These are phyloP conservation scores for Ornithoptera alexandrae DNA, from an alignment of 2,888 invertebrate species.

Conservation along the genomic window DNA sequence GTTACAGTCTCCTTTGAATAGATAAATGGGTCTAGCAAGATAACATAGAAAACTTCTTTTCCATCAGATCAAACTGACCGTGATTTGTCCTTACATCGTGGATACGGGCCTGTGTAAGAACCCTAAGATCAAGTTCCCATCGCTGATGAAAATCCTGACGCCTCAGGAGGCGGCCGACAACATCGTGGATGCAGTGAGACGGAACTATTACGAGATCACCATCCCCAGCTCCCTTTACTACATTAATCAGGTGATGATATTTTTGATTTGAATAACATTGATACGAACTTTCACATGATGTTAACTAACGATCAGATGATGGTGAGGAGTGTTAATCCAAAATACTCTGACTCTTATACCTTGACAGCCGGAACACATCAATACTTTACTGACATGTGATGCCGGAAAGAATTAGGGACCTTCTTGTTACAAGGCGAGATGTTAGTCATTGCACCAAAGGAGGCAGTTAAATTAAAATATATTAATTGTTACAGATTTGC, in stretches of 20 bases:
- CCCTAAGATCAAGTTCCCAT: conserved; percentile 85
- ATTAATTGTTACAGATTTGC: conserved; percentile 58
- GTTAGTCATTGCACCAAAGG: neutral
- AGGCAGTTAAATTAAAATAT: neutral
- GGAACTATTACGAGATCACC: conserved; percentile 80
- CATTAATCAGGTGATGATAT: conserved; percentile 73
- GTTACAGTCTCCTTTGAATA: neutral
- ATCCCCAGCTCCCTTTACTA: conserved; percentile 82
- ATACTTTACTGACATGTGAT: too few relatives aligned
- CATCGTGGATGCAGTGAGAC: conserved; percentile 84
- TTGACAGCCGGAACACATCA: too few relatives aligned
- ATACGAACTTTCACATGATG: too few relatives aligned
- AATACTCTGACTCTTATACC: too few relatives aligned
- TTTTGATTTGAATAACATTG: neutral
- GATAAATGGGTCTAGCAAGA: too few relatives aligned
- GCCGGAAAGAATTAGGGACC: too few relatives aligned
- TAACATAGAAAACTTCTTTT: neutral
- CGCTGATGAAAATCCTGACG: conserved; percentile 81
- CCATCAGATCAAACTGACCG: conserved; percentile 86
- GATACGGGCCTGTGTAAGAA: conserved; percentile 91
- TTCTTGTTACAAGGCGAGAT: neutral
- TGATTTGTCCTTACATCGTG: conserved; percentile 93
- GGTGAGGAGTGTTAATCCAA: too few relatives aligned
- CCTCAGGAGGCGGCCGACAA: conserved; percentile 82
- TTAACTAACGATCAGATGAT: too few relatives aligned